Evolutionary conservation across 2,797 vertebrate genomes (phyloP).

Genomic region (Helarctos malayanus): DNA sequence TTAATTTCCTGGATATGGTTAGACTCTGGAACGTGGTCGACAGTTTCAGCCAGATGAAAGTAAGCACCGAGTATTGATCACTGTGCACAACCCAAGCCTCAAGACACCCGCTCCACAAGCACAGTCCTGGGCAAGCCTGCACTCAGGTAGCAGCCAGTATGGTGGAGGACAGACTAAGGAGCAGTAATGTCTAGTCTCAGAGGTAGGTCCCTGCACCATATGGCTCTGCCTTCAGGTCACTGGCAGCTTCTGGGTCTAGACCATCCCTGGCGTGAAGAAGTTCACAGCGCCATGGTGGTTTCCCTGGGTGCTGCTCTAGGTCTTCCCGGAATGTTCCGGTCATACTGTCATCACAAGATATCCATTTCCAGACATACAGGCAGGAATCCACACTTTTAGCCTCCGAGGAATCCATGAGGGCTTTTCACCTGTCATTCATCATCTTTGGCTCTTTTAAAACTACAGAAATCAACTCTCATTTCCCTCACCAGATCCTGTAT

Average conservation of each 20-base stretch:
- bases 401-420: neutral
- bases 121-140: fast-evolving
- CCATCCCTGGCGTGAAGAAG: neutral
- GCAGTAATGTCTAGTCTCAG: fast-evolving
- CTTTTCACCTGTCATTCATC: neutral
- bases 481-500: neutral
- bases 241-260: neutral
- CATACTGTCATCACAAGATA: neutral
- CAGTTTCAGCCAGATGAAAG: neutral
- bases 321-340: neutral
- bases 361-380: neutral
- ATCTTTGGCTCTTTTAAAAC: neutral
- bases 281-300: neutral
- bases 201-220: neutral
- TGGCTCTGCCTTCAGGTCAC: neutral
- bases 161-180: neutral
- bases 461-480: neutral
- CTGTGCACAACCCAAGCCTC: neutral
- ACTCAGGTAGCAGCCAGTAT: neutral
- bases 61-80: neutral
- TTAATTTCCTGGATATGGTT: neutral
- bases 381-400: neutral
- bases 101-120: neutral
- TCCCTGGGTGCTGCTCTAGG: neutral
- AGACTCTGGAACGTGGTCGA: neutral